These are phyloP conservation scores for Itoplectis maculator DNA, from an alignment of 2,888 invertebrate genomes.

Conservation along the genomic window DNA sequence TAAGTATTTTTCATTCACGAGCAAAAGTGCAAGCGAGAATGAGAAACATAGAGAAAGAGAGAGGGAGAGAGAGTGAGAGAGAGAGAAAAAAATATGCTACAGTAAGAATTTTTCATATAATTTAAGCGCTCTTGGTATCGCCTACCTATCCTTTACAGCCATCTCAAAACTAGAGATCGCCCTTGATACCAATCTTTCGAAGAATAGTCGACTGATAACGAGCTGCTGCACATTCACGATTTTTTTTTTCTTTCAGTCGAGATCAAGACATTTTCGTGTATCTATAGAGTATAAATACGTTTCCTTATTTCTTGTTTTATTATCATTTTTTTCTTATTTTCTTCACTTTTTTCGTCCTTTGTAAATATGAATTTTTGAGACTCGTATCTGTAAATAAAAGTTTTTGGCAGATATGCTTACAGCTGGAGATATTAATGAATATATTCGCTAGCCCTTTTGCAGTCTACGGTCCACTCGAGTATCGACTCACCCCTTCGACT, in stretches of 20 bases:
- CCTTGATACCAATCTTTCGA: conserved; percentile 70
- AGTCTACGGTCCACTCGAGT: conserved; percentile 29
- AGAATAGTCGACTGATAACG: conserved; percentile 68
- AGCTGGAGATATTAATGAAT: conserved; percentile 49
- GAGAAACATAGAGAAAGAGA: conserved; percentile 30
- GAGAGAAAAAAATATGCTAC: conserved; percentile 60
- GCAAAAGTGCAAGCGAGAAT: conserved; percentile 39
- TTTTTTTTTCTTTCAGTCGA: conserved; percentile 28
- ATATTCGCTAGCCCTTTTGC: conserved; percentile 38
- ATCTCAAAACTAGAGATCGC: conserved; percentile 48
- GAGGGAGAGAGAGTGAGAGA: conserved; percentile 39
- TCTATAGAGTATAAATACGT: conserved; percentile 55
- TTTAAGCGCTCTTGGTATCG: conserved; percentile 68
- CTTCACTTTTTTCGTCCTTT: conserved; percentile 33
- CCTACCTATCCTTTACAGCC: conserved; percentile 39
- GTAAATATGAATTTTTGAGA: conserved; percentile 65
- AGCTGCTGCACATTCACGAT: conserved; percentile 63
- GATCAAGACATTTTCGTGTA: conserved; percentile 41
- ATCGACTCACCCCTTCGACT: conserved; percentile 27
- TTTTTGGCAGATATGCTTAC: conserved; percentile 52
- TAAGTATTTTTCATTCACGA: conserved; percentile 56
- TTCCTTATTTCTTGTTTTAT: conserved; percentile 27
- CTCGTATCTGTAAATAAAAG: conserved; percentile 67
- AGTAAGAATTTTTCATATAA: conserved; percentile 63
- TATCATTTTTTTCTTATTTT: conserved; percentile 16